These are phyloP conservation scores for Rhinolophus ferrumequinum DNA, from an alignment of 2,113 vertebrate species.

Conservation along the genomic window DNA sequence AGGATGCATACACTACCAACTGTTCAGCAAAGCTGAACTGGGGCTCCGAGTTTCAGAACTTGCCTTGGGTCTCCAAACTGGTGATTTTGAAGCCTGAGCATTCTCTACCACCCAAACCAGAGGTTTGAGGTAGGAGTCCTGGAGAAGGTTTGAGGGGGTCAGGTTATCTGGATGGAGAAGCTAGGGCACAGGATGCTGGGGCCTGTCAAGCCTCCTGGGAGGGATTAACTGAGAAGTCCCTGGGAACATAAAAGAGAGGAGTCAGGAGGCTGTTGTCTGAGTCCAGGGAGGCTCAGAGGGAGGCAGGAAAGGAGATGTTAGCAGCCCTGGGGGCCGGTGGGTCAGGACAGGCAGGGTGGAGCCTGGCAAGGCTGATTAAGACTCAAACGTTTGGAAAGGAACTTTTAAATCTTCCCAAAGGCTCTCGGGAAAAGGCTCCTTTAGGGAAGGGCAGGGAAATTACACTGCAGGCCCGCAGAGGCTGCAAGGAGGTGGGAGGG, in stretches of 20 bases:
- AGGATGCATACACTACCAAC: neutral
- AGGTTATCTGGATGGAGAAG: conserved; percentile 1
- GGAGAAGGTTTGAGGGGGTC: conserved; percentile 18
- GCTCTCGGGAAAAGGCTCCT: neutral
- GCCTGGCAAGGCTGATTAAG: neutral
- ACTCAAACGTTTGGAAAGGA: neutral
- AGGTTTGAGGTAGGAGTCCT: neutral
- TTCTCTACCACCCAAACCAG: neutral
- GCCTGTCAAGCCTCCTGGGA: conserved; percentile 19
- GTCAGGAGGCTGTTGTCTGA: neutral
- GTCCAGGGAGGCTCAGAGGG: neutral
- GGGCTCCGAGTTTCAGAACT: conserved; percentile 38
- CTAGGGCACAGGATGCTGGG: neutral
- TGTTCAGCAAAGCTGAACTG: conserved; percentile 41
- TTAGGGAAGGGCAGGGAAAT: neutral
- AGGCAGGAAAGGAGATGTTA: neutral
- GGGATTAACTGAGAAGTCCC: conserved; percentile 30
- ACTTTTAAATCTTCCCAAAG: too few species aligned
- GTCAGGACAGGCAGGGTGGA: neutral
- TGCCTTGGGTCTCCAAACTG: conserved; percentile 38
- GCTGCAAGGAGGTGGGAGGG: neutral
- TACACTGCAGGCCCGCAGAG: neutral
- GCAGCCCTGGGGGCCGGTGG: neutral
- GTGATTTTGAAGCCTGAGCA: conserved; percentile 36
- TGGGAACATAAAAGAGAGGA: neutral